These are phyloP conservation scores for Drosophila teissieri DNA, from an alignment of 1,140 invertebrate species.

Conservation along the genomic window DNA sequence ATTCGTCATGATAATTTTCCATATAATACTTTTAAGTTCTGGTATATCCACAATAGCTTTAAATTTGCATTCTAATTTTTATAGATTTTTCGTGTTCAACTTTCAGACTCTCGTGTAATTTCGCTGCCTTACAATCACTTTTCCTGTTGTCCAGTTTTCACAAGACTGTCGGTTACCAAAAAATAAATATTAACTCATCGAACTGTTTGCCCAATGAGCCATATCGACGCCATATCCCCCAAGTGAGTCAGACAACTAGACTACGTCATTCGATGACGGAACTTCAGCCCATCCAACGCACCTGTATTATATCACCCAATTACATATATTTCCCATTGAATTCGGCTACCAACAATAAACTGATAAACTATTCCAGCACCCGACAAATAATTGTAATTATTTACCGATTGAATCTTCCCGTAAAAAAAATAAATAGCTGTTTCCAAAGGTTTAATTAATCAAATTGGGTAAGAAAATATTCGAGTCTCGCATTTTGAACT, in stretches of 20 bases:
- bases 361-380: neutral
- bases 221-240: slow-evolving; percentile 13
- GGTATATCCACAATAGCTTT: neutral
- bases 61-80: slow-evolving; percentile 3
- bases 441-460: slow-evolving; percentile 58
- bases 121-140: neutral
- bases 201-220: slow-evolving; percentile 47
- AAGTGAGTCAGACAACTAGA: slow-evolving; percentile 19
- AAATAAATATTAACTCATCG: slow-evolving; percentile 38
- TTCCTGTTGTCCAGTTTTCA: slow-evolving; percentile 13
- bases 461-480: slow-evolving; percentile 62
- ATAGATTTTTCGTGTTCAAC: neutral
- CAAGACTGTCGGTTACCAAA: slow-evolving; percentile 10
- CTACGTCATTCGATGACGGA: slow-evolving; percentile 45
- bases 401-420: slow-evolving; percentile 38
- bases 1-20: slow-evolving; percentile 10
- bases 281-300: slow-evolving; percentile 7
- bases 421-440: neutral
- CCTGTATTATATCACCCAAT: slow-evolving; percentile 48
- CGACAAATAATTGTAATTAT: slow-evolving; percentile 57
- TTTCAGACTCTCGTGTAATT: too few species aligned
- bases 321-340: slow-evolving; percentile 26
- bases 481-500: slow-evolving; percentile 16
- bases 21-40: neutral
- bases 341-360: slow-evolving; percentile 13